Base-by-base conservation (phyloP, 2,113 vertebrate genomes). In the Rhinichthys klamathensis region DNA sequence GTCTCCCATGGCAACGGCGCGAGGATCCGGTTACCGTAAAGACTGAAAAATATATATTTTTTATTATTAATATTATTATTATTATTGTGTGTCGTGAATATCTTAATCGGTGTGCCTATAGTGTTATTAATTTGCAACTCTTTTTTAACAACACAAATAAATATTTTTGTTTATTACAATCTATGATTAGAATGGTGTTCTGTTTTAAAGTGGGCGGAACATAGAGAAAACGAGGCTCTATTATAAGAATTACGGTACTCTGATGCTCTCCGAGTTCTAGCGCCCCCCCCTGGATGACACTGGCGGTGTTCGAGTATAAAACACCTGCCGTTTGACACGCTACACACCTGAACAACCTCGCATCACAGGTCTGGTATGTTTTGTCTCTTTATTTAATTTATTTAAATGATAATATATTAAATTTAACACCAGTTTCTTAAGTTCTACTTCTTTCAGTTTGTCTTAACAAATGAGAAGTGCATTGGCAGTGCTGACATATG, bases 1-100 rank as follows among this genome's bases (percentile, higher is more conserved):
- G 89, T 84, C 46, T 85, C 89, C 87, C 85, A 76, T 90, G 54
- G 87, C 87, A 90, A 90, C 88, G 27, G 49, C 27, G 6, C 3
- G 21, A 81, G 44, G 60, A 49, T 11, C 25, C 25, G 8, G 25
- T 80, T 80, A 89, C 88, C 88, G 85, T 87, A 89, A 85, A 18
- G 3, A 4, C 51, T 6, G 6, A n/a, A 46, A 10, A 11, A 58
- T 18, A 1, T 21, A 49, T 49, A 49, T 41, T 41, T 41, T 0
- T 13, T 12, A 49, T 41, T 41, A 9, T 0, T 35, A 4, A 4
- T 41, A 8, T 41, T 8, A 41, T 41, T 41, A 8, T 38, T 38
- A 1, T 38, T 6, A 7, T 38, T 8, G 38, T 8, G 41, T 41
- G 25, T 12, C 4, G 13, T 16, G 3, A 30, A 41, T 44, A 41